phyloP scores from a whole-genome alignment of 2,113 vertebrate genomes.

The Platysteira castanea region DNA sequence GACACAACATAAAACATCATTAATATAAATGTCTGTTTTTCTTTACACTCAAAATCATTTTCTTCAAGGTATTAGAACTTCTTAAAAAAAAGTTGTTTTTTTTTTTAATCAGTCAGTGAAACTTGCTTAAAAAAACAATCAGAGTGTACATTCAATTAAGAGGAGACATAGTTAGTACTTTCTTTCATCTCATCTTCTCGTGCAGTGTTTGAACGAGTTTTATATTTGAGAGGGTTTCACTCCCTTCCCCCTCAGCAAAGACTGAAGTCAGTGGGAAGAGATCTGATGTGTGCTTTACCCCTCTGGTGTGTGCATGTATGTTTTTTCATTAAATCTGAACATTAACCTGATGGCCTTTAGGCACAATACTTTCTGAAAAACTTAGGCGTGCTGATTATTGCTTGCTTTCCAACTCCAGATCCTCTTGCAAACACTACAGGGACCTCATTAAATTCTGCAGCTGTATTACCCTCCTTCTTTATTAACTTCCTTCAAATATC shows the following conservation, averaged over 20 bases:
- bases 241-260: not conserved
- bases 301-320: not conserved
- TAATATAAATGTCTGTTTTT: not conserved
- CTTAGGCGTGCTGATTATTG: not conserved
- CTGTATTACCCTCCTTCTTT: constrained; percentile 11
- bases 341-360: constrained; percentile 33
- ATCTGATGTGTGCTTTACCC: not conserved
- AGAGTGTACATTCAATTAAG: not conserved
- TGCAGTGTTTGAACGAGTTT: not conserved
- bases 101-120: not conserved
- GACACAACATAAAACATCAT: not conserved
- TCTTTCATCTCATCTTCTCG: not conserved
- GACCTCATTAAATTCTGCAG: constrained; percentile 39
- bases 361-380: constrained; percentile 21
- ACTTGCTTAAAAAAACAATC: not conserved
- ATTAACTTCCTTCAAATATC: constrained; percentile 40
- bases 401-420: not conserved
- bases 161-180: not conserved
- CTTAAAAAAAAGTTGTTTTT: accelerated
- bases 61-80: not conserved
- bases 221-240: not conserved
- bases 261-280: not conserved
- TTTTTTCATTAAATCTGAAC: constrained; percentile 35
- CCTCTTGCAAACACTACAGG: constrained; percentile 21
- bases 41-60: not conserved